Percentiles rank a stretch among this genome's conserved stretches.
Evolutionary conservation across 2,113 vertebrate genomes (phyloP).

Genomic region (Corydoras maculifer): DNA sequence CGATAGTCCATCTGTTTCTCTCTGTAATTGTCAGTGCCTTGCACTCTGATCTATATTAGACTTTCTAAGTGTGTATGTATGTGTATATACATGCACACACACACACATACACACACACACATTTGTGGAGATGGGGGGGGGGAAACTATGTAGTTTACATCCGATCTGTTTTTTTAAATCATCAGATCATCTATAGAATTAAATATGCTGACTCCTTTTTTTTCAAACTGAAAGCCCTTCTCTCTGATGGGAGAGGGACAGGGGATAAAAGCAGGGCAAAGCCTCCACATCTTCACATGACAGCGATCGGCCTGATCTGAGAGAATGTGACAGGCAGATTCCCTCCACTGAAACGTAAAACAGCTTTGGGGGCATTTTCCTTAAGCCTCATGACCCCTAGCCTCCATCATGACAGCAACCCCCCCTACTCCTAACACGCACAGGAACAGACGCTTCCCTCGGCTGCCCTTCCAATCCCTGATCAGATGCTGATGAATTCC

Average conservation of each 20-base stretch:
- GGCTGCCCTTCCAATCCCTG: slow-evolving; percentile 13
- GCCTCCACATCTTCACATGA: slow-evolving; percentile 29
- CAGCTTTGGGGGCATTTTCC: slow-evolving; percentile 47
- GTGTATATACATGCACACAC: too few relatives aligned
- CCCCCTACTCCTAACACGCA: slow-evolving; percentile 1
- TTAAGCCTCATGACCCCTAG: slow-evolving; percentile 32
- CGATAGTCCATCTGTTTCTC: too few relatives aligned
- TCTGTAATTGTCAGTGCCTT: too few relatives aligned
- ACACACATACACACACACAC: too few relatives aligned
- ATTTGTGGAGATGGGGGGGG: too few relatives aligned
- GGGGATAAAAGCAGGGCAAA: slow-evolving; percentile 44
- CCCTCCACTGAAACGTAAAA: slow-evolving; percentile 37
- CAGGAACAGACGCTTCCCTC: slow-evolving; percentile 17
- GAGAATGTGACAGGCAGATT: slow-evolving; percentile 37
- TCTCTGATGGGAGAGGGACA: slow-evolving; percentile 3
- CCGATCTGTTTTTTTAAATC: too few relatives aligned
- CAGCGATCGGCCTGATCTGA: slow-evolving; percentile 38
- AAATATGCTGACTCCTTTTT: neutral
- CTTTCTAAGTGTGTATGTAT: too few relatives aligned
- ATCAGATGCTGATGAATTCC: slow-evolving; percentile 36
- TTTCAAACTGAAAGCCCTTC: neutral
- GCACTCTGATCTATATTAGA: too few relatives aligned
- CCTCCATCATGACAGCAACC: slow-evolving; percentile 30
- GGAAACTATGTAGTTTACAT: too few relatives aligned
- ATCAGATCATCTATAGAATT: too few relatives aligned